These are phyloP conservation scores for Peribatodes rhomboidaria DNA, from an alignment of 2,888 invertebrate genomes.

Conservation along the genomic window DNA sequence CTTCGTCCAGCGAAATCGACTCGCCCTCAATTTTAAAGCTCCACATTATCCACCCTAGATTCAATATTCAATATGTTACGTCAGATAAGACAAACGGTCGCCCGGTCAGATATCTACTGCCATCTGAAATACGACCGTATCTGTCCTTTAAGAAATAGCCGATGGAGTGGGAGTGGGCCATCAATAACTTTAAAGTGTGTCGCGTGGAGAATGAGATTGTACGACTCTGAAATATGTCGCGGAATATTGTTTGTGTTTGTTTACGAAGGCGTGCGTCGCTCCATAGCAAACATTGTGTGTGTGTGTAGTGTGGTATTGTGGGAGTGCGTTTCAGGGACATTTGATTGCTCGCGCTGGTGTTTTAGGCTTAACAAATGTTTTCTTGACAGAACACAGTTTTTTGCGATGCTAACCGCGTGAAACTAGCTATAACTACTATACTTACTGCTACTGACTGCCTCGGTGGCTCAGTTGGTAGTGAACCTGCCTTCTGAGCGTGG, in stretches of 20 bases:
- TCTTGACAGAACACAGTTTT: too few relatives aligned
- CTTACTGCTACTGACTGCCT: too few relatives aligned
- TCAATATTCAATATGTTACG: slow-evolving; percentile 38
- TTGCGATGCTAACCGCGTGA: too few relatives aligned
- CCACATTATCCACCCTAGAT: slow-evolving; percentile 18
- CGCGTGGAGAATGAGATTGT: slow-evolving; percentile 7
- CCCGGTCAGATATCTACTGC: slow-evolving; percentile 29
- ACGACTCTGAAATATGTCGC: slow-evolving; percentile 1
- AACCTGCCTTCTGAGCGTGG: too few relatives aligned
- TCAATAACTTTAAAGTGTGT: slow-evolving; percentile 16
- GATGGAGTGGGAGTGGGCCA: slow-evolving; percentile 19
- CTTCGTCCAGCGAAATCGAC: not conserved
- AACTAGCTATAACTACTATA: too few relatives aligned
- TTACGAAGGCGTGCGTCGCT: too few relatives aligned
- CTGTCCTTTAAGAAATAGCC: slow-evolving; percentile 23
- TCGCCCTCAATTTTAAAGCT: slow-evolving; percentile 12
- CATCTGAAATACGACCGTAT: slow-evolving; percentile 34
- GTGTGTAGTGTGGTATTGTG: too few relatives aligned
- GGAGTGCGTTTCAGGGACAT: too few relatives aligned
- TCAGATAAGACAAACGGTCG: slow-evolving; percentile 31
- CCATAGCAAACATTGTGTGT: too few relatives aligned
- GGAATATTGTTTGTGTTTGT: not conserved
- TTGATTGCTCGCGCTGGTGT: too few relatives aligned
- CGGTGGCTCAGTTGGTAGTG: too few relatives aligned
- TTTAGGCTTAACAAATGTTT: too few relatives aligned